phyloP scores from a whole-genome alignment of 2,888 invertebrate genomes.

The Onthophagus sagittarius region DNA sequence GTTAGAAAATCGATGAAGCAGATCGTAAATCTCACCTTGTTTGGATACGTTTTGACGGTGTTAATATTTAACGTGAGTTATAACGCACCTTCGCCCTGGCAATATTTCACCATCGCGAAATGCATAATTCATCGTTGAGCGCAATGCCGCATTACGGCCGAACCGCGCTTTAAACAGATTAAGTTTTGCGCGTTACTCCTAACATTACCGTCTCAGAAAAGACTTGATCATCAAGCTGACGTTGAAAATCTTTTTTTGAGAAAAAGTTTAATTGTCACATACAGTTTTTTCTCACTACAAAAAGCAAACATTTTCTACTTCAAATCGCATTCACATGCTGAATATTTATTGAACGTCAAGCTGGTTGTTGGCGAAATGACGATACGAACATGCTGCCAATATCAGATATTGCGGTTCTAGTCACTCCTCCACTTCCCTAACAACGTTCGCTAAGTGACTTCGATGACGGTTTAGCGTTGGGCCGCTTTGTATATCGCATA shows the following conservation, averaged over 20 bases:
- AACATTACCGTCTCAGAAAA: not conserved
- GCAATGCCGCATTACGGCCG: conserved; percentile 3
- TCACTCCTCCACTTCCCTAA: not conserved
- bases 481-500: not conserved
- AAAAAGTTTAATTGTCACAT: too few species aligned
- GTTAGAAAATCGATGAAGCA: not conserved
- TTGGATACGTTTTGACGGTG: conserved; percentile 8
- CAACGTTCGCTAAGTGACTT: not conserved
- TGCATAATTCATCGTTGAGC: conserved; percentile 9
- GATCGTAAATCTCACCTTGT: conserved; percentile 7
- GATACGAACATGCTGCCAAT: not conserved
- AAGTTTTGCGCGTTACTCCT: not conserved
- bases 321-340: not conserved
- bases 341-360: not conserved
- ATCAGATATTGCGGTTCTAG: not conserved
- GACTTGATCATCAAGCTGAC: not conserved
- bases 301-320: too few species aligned
- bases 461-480: not conserved
- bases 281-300: too few species aligned
- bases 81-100: conserved; percentile 9
- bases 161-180: conserved; percentile 13
- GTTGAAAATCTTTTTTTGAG: not conserved
- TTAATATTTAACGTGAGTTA: conserved; percentile 10
- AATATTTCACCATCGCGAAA: conserved; percentile 8
- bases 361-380: not conserved